Percentiles rank a stretch among this genome's conserved stretches.
phyloP scores from a whole-genome alignment of 2,113 vertebrate genomes.

The Oncorhynchus keta region DNA sequence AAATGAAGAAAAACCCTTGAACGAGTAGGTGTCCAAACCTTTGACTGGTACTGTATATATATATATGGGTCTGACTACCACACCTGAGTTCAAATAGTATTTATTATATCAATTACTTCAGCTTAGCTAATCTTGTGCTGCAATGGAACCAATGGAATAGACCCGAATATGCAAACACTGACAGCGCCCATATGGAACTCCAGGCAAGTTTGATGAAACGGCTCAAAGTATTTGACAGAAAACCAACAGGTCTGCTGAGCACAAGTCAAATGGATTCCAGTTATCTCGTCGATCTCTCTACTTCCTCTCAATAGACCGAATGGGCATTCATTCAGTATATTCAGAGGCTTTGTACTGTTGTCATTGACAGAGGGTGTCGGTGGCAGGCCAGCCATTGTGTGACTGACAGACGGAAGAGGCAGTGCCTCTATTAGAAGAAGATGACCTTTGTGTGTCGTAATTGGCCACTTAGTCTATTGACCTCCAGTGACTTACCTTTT shows the following conservation, averaged over 20 bases:
- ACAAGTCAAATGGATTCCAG: no score
- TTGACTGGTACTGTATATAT: no score
- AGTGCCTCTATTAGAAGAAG: neutral
- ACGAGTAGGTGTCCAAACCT: no score
- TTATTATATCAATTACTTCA: no score
- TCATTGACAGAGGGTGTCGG: slow-evolving; percentile 35
- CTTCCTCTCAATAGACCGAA: neutral
- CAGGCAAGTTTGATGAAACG: no score
- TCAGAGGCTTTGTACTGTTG: neutral
- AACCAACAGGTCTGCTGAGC: neutral
- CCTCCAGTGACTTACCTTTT: slow-evolving; percentile 69
- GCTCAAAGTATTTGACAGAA: neutral
- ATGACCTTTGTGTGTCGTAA: slow-evolving; percentile 16
- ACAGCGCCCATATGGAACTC: no score
- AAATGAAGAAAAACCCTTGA: no score
- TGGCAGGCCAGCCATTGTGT: slow-evolving; percentile 12
- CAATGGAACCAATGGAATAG: no score
- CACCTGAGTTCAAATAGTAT: neutral
- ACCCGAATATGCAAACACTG: no score
- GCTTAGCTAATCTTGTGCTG: no score
- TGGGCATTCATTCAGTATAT: slow-evolving; percentile 28
- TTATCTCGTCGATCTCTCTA: no score
- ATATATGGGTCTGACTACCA: no score
- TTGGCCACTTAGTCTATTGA: slow-evolving; percentile 29
- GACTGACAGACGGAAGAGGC: slow-evolving; percentile 39